These are phyloP conservation scores for Tokudaia muenninki DNA, from an alignment of 2,797 vertebrate species.

Conservation along the genomic window DNA sequence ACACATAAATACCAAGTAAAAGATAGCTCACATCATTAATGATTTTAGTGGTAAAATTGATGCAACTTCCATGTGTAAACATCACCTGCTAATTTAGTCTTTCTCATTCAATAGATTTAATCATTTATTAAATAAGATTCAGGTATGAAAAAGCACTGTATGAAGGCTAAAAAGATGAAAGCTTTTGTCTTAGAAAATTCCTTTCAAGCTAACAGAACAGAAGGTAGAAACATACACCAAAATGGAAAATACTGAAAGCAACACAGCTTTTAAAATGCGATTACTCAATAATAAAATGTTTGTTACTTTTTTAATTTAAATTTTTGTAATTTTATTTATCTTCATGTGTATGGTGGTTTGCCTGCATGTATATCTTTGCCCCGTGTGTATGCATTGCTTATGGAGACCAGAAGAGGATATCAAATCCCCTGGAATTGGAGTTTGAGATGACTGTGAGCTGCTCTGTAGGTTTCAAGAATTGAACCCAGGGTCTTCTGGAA, in stretches of 20 bases:
- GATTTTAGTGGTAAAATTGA: conserved; percentile 38
- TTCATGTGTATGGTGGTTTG: not conserved
- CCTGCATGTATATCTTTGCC: not conserved
- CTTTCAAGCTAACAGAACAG: conserved; percentile 52
- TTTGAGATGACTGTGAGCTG: not conserved
- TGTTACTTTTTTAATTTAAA: not conserved
- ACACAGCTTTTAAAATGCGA: conserved; percentile 26
- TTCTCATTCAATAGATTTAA: conserved; percentile 30
- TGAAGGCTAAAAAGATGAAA: conserved; percentile 18
- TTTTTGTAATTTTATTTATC: not conserved
- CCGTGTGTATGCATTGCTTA: not conserved
- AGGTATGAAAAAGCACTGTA: not conserved
- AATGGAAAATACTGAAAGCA: not conserved
- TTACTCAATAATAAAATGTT: not conserved
- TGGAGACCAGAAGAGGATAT: not conserved
- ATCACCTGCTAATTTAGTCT: not conserved
- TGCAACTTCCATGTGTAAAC: conserved; percentile 5
- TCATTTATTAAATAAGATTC: conserved; percentile 42
- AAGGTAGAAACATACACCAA: conserved; percentile 2
- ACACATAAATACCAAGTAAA: not conserved
- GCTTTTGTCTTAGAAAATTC: conserved; percentile 57
- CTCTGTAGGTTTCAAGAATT: not conserved
- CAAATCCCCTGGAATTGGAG: not conserved
- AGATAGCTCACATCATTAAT: not conserved
- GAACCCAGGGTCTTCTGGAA: not conserved